Percentiles rank a stretch among this genome's conserved stretches.
Conservation (phyloP, 2,113 vertebrate species). For the Tonatia bakeri region DNA sequence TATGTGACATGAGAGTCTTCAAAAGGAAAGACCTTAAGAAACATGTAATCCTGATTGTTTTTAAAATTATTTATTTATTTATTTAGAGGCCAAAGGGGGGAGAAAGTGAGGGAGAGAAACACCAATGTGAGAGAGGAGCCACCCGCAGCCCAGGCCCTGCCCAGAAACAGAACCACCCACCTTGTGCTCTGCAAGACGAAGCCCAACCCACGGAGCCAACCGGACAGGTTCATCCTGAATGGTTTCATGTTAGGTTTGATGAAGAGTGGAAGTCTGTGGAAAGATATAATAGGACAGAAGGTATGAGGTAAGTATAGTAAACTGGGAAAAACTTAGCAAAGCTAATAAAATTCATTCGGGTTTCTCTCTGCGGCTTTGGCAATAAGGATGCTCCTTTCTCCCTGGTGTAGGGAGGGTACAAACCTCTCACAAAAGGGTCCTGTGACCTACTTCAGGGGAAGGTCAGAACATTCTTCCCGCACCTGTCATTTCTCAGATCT, state of each 20-base stretch:
- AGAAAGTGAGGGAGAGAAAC: no score
- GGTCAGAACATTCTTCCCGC: background rate
- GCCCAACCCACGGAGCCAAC: no score
- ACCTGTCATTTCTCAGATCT: background rate
- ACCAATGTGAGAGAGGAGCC: no score
- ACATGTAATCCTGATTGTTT: background rate
- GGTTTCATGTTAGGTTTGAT: background rate
- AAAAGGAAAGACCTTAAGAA: background rate
- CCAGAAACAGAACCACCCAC: no score
- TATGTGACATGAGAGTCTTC: background rate
- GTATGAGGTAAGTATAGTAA: background rate
- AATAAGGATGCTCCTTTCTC: background rate
- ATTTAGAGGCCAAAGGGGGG: no score
- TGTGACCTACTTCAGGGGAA: background rate
- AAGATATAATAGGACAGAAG: background rate
- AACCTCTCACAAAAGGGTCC: background rate
- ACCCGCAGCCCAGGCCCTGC: no score
- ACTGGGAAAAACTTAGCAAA: background rate
- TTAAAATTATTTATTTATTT: background rate
- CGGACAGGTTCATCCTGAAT: background rate
- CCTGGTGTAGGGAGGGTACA: background rate
- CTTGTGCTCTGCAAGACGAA: no score
- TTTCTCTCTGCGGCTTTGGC: background rate
- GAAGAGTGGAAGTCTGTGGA: background rate
- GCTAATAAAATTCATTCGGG: background rate